Evolutionary conservation across 1,140 invertebrate species (phyloP).

Genomic region (Vollenhovia emeryi): DNA sequence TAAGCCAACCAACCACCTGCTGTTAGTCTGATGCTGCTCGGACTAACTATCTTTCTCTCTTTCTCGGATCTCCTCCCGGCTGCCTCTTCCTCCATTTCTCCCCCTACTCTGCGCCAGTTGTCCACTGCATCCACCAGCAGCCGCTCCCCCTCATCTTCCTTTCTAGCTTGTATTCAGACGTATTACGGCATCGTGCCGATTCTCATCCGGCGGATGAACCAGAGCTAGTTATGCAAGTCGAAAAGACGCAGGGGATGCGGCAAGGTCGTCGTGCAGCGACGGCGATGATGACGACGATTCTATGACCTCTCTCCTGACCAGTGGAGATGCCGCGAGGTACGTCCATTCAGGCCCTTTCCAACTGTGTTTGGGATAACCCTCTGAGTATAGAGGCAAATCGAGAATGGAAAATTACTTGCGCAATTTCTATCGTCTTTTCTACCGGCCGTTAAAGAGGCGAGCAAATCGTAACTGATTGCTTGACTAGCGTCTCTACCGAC

Average conservation of each 20-base stretch:
- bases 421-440: slow-evolving; percentile 44
- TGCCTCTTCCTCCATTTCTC: slow-evolving; percentile 30
- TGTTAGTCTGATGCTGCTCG: slow-evolving; percentile 74
- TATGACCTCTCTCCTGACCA: not conserved
- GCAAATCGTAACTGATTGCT: not conserved
- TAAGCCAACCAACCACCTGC: slow-evolving; percentile 78
- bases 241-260: slow-evolving; percentile 39
- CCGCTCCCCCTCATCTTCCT: not conserved
- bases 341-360: not conserved
- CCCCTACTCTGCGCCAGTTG: slow-evolving; percentile 13
- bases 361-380: not conserved
- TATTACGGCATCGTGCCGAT: slow-evolving; percentile 74
- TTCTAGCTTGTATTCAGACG: slow-evolving; percentile 64
- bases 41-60: slow-evolving; percentile 49
- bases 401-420: slow-evolving; percentile 57
- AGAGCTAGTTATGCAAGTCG: slow-evolving; percentile 73
- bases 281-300: slow-evolving; percentile 14
- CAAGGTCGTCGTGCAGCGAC: slow-evolving; percentile 52
- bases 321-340: not conserved
- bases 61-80: slow-evolving; percentile 41
- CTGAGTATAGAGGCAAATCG: not conserved
- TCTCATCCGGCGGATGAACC: slow-evolving; percentile 61
- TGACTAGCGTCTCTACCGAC: not conserved
- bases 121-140: slow-evolving; percentile 5
- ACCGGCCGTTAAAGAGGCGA: not conserved